Base-by-base conservation (phyloP, 2,888 invertebrate genomes). In the Eucriotettix oculatus region DNA sequence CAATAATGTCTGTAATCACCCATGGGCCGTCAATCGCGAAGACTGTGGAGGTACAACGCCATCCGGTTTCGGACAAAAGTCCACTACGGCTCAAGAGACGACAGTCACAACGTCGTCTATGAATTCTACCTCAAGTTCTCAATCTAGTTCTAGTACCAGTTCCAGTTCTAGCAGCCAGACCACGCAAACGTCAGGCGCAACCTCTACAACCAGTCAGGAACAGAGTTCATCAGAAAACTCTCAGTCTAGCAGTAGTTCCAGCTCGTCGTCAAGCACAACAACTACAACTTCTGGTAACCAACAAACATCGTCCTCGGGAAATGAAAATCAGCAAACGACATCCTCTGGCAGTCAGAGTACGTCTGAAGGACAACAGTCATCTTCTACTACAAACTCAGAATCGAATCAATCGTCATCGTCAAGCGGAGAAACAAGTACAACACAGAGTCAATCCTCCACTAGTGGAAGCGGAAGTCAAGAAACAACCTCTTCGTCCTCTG, bases 1-100 rank as follows among this genome's bases (percentile, higher is more conserved):
- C 58, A 73, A 81, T 61, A 75, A 80, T 69, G 79, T 83, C 57
- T 90, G 90, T 71, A 88, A 90, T 71, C 81, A 88, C 70, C 78
- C 80, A 48, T 82, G 81, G 77, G 79, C 80, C 60, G 81, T 80
- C 40, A 64, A 66, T 17, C 60, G 68, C 12, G 48, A 48, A n/a
- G 65, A 67, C 52, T 66, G 61, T 17, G 11, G 16, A 14, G 11
- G 16, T 16, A 11, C 53, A n/a, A 48, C 48, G n/a, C 12, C 54
- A n/a, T 54, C 54, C 9, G 12, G 16, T 17, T 54, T 17, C 9
- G 29, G 12, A 16, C 16, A 17, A 17, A 29, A 29, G 29, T 29
- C 29, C 29, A 29, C 29, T 2, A 29, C 2, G 29, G 29, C 29
- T 29, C 29, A 29, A 29, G 29, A 29, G 7, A 29, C 29, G 12